phyloP scores from a whole-genome alignment of 2,888 invertebrate species.

The Mamestra brassicae region DNA sequence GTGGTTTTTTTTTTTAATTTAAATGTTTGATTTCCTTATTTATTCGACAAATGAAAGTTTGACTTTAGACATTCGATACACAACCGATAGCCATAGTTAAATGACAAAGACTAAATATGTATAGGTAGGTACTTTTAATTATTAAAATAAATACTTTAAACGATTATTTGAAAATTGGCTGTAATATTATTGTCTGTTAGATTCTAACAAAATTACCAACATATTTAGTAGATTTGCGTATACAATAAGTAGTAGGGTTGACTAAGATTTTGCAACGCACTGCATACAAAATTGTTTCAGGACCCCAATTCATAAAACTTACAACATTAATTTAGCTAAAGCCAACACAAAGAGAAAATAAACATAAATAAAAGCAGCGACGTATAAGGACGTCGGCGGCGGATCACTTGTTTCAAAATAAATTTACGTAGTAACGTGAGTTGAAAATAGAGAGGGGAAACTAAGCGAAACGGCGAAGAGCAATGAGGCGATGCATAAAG shows the following conservation, averaged over 20 bases:
- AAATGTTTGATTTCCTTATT: neutral
- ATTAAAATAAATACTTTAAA: neutral
- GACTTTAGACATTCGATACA: neutral
- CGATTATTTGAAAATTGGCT: neutral
- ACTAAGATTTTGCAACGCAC: neutral
- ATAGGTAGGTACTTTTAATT: neutral
- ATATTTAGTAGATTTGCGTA: neutral
- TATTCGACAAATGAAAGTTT: no score
- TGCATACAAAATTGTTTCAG: neutral
- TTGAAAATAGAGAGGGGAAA: constrained; percentile 88
- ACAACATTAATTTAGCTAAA: constrained; percentile 20
- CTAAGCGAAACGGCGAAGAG: constrained; percentile 88
- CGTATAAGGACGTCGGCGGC: constrained; percentile 71
- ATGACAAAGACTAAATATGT: neutral
- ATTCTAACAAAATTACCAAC: neutral
- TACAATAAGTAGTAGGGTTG: no score
- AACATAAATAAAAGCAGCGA: constrained; percentile 59
- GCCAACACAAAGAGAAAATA: constrained; percentile 41
- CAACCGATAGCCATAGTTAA: neutral
- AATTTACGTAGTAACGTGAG: constrained; percentile 89
- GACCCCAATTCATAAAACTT: constrained; percentile 3
- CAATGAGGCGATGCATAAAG: constrained; percentile 90
- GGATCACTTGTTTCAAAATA: constrained; percentile 80
- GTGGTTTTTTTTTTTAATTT: neutral
- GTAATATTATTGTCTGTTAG: no score